Percentiles rank a stretch among this genome's conserved stretches.
These are phyloP conservation scores for Dendrocincla tyrannina DNA, from an alignment of 2,797 vertebrate species.

Conservation along the genomic window DNA sequence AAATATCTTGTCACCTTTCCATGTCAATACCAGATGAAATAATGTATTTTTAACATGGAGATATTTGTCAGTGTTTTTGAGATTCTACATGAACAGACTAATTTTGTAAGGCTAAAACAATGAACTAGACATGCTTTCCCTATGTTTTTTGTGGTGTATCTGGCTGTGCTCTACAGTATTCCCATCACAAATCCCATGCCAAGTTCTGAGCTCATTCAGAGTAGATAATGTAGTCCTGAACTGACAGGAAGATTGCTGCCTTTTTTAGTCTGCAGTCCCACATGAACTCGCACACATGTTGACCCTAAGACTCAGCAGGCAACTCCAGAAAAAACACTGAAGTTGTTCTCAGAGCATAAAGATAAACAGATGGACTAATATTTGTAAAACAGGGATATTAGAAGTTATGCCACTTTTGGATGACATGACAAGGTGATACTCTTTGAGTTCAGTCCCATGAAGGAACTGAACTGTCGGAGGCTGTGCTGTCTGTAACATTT, in stretches of 20 bases:
- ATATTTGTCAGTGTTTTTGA: background rate
- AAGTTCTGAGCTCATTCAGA: background rate
- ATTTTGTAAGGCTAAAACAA: background rate
- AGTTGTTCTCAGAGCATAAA: background rate
- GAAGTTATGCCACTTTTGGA: background rate
- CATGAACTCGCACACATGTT: background rate
- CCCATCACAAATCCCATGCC: background rate
- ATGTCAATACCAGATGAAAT: background rate
- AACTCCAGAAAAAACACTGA: background rate
- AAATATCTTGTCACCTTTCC: background rate
- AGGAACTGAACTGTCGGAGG: background rate
- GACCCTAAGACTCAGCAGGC: background rate
- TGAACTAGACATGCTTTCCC: background rate
- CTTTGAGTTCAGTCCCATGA: background rate
- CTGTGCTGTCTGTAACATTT: background rate
- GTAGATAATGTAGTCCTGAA: background rate
- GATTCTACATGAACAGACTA: background rate
- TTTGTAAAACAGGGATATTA: background rate
- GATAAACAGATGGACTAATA: constrained; percentile 16
- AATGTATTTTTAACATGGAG: background rate
- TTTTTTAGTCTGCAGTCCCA: background rate
- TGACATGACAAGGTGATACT: background rate
- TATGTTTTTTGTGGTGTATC: background rate
- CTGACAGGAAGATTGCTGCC: background rate
- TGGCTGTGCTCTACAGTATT: background rate